phyloP scores from a whole-genome alignment of 2,888 invertebrate species.

The Patella ulyssiponensis region DNA sequence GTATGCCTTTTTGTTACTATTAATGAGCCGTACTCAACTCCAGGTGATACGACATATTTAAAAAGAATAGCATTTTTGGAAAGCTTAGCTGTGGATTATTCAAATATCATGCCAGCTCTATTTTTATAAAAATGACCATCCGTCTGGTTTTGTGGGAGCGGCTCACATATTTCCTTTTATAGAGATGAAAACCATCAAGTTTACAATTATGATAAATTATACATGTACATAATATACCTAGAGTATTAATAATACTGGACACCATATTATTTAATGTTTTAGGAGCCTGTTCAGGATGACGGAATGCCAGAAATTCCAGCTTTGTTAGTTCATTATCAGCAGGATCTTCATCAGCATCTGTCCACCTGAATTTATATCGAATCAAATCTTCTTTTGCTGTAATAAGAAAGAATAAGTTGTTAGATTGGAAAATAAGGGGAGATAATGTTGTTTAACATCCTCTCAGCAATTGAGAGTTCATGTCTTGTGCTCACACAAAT shows the following conservation, averaged over 20 bases:
- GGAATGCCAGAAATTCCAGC: slow-evolving; percentile 85
- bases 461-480: too few species aligned
- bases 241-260: slow-evolving; percentile 82
- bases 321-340: slow-evolving; percentile 83
- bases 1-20: too few species aligned
- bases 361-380: slow-evolving; percentile 84
- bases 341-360: slow-evolving; percentile 81
- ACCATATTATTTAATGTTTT: slow-evolving; percentile 81
- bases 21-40: too few species aligned
- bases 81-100: too few species aligned
- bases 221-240: slow-evolving; percentile 73
- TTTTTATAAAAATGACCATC: too few species aligned
- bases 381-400: slow-evolving; percentile 79
- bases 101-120: too few species aligned
- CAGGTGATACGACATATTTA: too few species aligned
- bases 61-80: too few species aligned
- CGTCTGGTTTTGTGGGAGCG: too few species aligned
- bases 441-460: not conserved
- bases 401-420: slow-evolving; percentile 27
- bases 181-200: not conserved
- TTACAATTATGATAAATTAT: not conserved
- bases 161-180: too few species aligned
- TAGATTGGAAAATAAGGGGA: not conserved
- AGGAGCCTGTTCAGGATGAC: slow-evolving; percentile 86
- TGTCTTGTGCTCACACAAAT: not conserved